Percentiles rank a stretch among this genome's conserved stretches.
These are phyloP conservation scores for Leptinotarsa lineolata DNA, from an alignment of 1,140 invertebrate species.

Conservation along the genomic window DNA sequence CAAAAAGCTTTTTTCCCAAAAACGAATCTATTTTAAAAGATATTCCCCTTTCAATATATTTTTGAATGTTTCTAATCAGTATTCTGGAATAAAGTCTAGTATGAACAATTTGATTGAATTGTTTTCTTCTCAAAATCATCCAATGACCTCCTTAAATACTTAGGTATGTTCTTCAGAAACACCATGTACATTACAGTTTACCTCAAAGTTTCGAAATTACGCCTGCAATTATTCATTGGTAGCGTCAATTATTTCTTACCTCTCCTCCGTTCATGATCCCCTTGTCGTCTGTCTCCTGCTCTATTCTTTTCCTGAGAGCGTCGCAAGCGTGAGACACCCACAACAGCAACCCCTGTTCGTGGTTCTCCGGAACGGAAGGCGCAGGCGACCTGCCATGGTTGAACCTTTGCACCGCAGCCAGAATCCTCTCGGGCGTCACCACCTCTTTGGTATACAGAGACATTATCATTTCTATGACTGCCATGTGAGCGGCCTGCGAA, in stretches of 20 bases:
- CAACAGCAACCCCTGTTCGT: conserved; percentile 85
- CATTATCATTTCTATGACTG: conserved; percentile 97
- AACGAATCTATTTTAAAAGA: too few species aligned
- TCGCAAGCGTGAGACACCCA: conserved; percentile 89
- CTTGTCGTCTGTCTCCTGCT: conserved; percentile 58
- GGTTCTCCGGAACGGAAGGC: conserved; percentile 67
- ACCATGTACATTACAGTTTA: too few species aligned
- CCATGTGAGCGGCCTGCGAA: conserved; percentile 89
- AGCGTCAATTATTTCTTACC: conserved; percentile 40
- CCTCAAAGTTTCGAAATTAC: too few species aligned
- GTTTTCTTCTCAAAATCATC: too few species aligned
- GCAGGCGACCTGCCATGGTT: conserved; percentile 57
- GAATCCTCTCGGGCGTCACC: conserved; percentile 84
- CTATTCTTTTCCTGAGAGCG: conserved; percentile 70
- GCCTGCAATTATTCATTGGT: too few species aligned
- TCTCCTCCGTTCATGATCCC: conserved; percentile 45
- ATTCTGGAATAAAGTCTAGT: too few species aligned
- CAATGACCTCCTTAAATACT: too few species aligned
- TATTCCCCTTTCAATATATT: too few species aligned
- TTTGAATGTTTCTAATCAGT: too few species aligned
- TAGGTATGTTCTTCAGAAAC: too few species aligned
- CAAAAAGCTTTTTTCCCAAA: too few species aligned
- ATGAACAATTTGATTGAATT: too few species aligned
- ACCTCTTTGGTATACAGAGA: conserved; percentile 91
- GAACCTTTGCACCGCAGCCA: conserved; percentile 81